Evolutionary conservation across 2,888 invertebrate genomes (phyloP), one percentile per base, ranked within the genome.

Genomic region (Oeneis ivallda): DNA sequence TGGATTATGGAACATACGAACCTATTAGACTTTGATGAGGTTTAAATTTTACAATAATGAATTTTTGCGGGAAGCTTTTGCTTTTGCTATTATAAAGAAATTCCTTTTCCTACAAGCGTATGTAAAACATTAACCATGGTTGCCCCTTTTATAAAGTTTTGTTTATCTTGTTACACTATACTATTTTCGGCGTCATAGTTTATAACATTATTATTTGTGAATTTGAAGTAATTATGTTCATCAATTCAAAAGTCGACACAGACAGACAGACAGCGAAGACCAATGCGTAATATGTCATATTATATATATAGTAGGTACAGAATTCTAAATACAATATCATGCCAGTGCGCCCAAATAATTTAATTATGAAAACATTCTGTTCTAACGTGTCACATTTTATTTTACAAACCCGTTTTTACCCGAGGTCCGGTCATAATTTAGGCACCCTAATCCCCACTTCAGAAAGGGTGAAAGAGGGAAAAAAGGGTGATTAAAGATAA

Each of bases 401-500:
- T 74, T 72, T 67, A 71, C 72, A 67, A 61, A 67, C 66, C 54
- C 63, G 65, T 74, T 77, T 77, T 80, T 78, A 77, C 77, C 77
- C 76, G 69, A 70, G 77, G 75, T 75, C 75, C 76, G 73, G 77
- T 78, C 77, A 79, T 82, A 82, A 86, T 86, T 87, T 82, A 83
- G 85, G 80, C 80, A 80, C 85, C 84, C 86, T 86, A 87, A 86
- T 87, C 82, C 82, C 79, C 77, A 75, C 79, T 75, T 73, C 72
- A 74, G 76, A 85, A 83, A 80, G 88, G 89, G 83, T 82, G 78
- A 76, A 81, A 79, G 73, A 76, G 82, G 80, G 81, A 82, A 84
- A 83, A 87, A 87, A 83, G 87, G 89, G 87, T 83, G 89, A 89
- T 89, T 86, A 86, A 87, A 89, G 89, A 91, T 91, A 91, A 91